Evolutionary conservation across 2,888 invertebrate species (phyloP), one percentile per base, ranked within the genome.

Genomic region (Morinoia aosen): DNA sequence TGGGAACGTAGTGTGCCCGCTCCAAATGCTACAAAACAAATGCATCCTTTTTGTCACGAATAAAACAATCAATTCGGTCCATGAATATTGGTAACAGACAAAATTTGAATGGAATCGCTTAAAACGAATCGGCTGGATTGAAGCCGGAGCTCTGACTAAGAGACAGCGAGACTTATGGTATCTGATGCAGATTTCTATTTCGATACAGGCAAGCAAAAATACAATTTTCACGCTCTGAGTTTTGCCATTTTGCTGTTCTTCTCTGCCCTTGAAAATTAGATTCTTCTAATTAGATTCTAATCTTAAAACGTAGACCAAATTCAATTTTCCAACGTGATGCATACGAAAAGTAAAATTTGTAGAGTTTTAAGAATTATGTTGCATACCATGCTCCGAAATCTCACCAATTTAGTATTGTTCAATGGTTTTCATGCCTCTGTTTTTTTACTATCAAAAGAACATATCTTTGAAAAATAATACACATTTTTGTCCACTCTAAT

Each of bases 1-100:
- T 16, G 39, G 90, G 40, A 90, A 90, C 90, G 76, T 76, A 8
- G 76, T 33, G 76, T 76, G 76, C 76, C 25, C 76, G 76, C 76
- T 76, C 76, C 76, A 76, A 76, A 76, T 76, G 76, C 76, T 76
- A 76, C 76, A 76, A 76, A 76, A 76, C 76, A 76, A 76, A 76
- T 76, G 76, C 76, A 76, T 76, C 33, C 76, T 76, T 76, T 48
- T 76, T 33, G 76, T 76, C 76, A 76, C 76, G 76, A 76, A 76
- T 76, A 76, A 76, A 76, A 76, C 76, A 76, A 76, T 76, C 76
- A 76, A 76, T 76, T 76, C 76, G 76, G 61, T 33, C 33, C 76
- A 76, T 76, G 76, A 76, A 76, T 76, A 76, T 76, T 76, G 33
- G 76, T 76, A 10, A 76, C 76, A 76, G 76, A 33, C 76, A 76